phyloP scores from a whole-genome alignment of 2,113 vertebrate genomes.

The Sylvilagus bachmani region DNA sequence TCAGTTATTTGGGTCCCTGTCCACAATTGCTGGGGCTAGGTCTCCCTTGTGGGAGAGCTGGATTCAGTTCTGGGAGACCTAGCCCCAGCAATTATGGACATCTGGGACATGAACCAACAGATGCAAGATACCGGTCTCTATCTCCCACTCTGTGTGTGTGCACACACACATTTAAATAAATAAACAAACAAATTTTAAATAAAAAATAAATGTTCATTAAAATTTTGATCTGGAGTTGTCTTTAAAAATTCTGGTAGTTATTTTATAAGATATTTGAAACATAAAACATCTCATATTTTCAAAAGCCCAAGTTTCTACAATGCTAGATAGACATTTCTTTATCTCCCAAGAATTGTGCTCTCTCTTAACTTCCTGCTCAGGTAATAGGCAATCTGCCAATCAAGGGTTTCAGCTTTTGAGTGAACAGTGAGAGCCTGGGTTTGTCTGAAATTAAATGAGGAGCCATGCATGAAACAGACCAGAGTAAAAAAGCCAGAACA shows the following conservation, averaged over 20 bases:
- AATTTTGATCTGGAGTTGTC: not conserved
- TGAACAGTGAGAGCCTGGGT: not conserved
- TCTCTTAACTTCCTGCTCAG: not conserved
- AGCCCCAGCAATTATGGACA: no score
- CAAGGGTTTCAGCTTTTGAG: not conserved
- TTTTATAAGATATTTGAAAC: slow-evolving; percentile 24
- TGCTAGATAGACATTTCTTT: slow-evolving; percentile 1
- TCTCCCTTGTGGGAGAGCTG: no score
- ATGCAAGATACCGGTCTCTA: no score
- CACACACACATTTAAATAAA: no score
- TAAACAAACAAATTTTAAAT: no score
- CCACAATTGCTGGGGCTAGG: no score
- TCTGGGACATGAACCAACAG: no score
- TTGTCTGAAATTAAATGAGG: not conserved
- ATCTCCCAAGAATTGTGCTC: not conserved
- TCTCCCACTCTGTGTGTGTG: no score
- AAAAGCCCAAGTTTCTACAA: not conserved
- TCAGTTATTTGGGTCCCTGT: no score
- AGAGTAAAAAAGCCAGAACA: not conserved
- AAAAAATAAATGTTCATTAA: not conserved
- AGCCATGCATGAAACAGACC: not conserved
- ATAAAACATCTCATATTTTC: not conserved
- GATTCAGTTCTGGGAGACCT: no score
- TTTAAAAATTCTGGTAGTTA: not conserved
- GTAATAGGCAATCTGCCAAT: not conserved